A percentile compares a stretch with the other conserved stretches of the same genome.
Evolutionary conservation across 2,888 invertebrate genomes (phyloP).

Genomic region (Harpagoxenus sublaevis): DNA sequence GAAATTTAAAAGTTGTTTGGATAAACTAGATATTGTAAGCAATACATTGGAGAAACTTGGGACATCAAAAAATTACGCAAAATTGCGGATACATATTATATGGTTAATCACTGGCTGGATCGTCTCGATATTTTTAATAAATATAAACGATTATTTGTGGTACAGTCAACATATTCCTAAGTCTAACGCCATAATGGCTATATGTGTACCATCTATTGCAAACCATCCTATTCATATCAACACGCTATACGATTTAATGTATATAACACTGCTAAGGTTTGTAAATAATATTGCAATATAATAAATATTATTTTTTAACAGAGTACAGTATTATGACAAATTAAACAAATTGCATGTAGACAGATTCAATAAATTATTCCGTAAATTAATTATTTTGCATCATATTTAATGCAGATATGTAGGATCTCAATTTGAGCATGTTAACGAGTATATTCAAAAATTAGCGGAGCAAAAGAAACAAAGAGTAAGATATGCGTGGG

Average conservation of each 20-base stretch:
- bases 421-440: slow-evolving; percentile 13
- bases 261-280: neutral
- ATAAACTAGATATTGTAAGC: slow-evolving; percentile 6
- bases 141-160: neutral
- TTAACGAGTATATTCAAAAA: slow-evolving; percentile 19
- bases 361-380: neutral
- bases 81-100: neutral
- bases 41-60: slow-evolving; percentile 17
- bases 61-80: neutral
- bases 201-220: neutral
- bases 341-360: neutral
- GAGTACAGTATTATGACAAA: neutral
- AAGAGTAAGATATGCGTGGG: neutral
- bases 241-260: neutral
- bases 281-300: neutral
- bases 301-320: slow-evolving; percentile 1
- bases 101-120: slow-evolving; percentile 21
- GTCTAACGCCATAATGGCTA: neutral
- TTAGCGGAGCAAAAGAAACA: slow-evolving; percentile 6
- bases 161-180: neutral
- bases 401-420: slow-evolving; percentile 6
- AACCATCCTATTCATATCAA: neutral
- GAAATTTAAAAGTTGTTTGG: slow-evolving; percentile 29
- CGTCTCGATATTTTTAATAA: neutral
- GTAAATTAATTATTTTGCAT: neutral